Conservation (phyloP, 2,888 invertebrate genomes). For the Plagodis dolabraria region DNA sequence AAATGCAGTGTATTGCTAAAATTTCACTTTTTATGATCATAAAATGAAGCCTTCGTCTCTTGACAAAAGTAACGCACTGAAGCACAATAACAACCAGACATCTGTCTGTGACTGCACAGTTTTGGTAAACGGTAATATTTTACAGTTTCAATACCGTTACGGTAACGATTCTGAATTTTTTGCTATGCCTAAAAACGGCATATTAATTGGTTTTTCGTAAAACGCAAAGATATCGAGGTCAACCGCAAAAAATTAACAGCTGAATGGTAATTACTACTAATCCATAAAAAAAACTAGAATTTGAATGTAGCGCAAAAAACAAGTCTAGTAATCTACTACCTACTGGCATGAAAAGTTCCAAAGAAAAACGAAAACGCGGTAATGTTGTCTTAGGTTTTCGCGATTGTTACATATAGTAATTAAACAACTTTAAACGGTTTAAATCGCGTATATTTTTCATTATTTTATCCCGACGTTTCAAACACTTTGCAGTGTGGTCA, state of each 20-base stretch:
- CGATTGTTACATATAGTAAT: too few species aligned
- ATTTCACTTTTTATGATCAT: too few species aligned
- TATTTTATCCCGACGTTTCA: too few species aligned
- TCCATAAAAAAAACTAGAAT: slow-evolving; percentile 10
- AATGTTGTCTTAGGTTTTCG: too few species aligned
- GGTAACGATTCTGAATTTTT: slow-evolving; percentile 22
- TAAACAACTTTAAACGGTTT: too few species aligned
- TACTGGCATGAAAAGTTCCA: not conserved
- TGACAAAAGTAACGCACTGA: slow-evolving; percentile 11
- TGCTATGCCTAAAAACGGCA: slow-evolving; percentile 21
- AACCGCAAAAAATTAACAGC: slow-evolving; percentile 23
- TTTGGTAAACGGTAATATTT: slow-evolving; percentile 24
- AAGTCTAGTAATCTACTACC: too few species aligned
- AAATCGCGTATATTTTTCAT: too few species aligned
- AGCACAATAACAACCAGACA: slow-evolving; percentile 9
- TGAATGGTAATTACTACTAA: slow-evolving; percentile 12
- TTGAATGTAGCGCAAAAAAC: not conserved
- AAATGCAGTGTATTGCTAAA: too few species aligned
- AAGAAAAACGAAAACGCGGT: slow-evolving; percentile 6
- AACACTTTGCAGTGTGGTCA: too few species aligned
- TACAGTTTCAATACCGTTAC: slow-evolving; percentile 30
- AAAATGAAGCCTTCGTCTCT: slow-evolving; percentile 4
- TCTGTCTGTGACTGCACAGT: slow-evolving; percentile 19
- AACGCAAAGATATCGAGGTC: slow-evolving; percentile 20
- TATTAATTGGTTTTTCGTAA: slow-evolving; percentile 25